Base-by-base conservation (phyloP, 2,888 invertebrate species). In the Cyaniris semiargus region DNA sequence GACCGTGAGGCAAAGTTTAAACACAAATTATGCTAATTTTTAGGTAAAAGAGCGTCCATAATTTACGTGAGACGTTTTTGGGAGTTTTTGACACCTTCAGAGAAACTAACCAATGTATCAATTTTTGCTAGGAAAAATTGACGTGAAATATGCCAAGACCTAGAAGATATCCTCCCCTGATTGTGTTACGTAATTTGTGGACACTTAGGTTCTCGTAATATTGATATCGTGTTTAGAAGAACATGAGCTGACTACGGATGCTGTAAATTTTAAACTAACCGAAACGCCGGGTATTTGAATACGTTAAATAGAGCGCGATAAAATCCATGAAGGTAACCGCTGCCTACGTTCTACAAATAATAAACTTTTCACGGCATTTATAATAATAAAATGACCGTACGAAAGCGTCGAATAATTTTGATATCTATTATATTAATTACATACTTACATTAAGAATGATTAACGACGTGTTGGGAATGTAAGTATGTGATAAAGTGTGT, bases 1-100 rank as follows among this genome's bases (percentile, higher is more conserved):
- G 60, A 60, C n/a, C 97, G 97, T 97, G 89, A 21, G 60, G 70
- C n/a, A 70, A 56, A 70, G 72, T 34, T 58, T 76, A 76, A n/a
- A 27, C 10, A 60, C 60, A 60, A 21, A 66, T 66, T 27, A 66
- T 58, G 8, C 58, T 44, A 10, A 10, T 58, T n/a, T 18, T 21
- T 3, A 21, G 56, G n/a, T 21, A n/a, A 58, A 18, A 8, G 21
- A 21, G n/a, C 21, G 58, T 21, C 53, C 58, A 58, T 58, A 58
- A 53, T 18, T 18, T 15, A 53, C 53, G 53, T 53, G 18, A 53
- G 53, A 15, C 48, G 5, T 18, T 48, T 48, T 48, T 15, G 48
- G 15, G 48, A 48, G 7, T 58, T 58, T 58, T 58, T 8, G 7
- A 58, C 56, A 38, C 38, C 38, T n/a, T n/a, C n/a, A n/a, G n/a